These are phyloP conservation scores for Fukomys damarensis DNA, from an alignment of 2,113 vertebrate genomes.

Conservation along the genomic window DNA sequence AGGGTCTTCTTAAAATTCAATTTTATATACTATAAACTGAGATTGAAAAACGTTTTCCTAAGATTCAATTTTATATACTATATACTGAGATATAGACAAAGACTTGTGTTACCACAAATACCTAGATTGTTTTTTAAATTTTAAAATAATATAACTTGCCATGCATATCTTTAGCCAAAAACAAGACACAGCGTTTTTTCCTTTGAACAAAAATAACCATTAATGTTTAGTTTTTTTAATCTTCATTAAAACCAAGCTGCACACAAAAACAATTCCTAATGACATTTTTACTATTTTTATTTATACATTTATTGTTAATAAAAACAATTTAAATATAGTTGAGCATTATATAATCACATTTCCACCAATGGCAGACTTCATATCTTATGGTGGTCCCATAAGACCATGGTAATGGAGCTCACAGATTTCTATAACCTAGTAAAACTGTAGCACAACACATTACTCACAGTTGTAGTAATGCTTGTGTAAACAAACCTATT, in stretches of 20 bases:
- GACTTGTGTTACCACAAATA: not conserved
- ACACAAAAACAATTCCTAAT: not conserved
- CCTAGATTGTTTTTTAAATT: conserved; percentile 42
- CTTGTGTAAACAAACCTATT: not conserved
- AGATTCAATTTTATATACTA: conserved; percentile 1
- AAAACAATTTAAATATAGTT: conserved; percentile 27
- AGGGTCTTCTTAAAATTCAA: not conserved
- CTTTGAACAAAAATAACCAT: conserved; percentile 36
- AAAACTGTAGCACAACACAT: not conserved
- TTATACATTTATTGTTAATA: not conserved
- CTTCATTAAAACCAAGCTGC: conserved; percentile 28
- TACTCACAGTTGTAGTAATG: not conserved
- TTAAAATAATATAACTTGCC: not conserved
- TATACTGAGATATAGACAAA: not conserved
- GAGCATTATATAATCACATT: not conserved
- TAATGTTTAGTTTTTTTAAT: conserved; percentile 26
- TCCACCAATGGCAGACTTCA: too few species aligned
- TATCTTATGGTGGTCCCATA: not conserved
- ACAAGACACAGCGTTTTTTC: not conserved
- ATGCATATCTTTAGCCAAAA: not conserved
- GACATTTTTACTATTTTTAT: conserved; percentile 5
- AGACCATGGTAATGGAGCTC: not conserved
- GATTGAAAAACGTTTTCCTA: not conserved
- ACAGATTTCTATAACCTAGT: not conserved
- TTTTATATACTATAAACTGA: not conserved